Conservation (phyloP, 1,140 invertebrate species). For the Caenorhabditis elegans region WBcel235 BX284602.5:12767501-12768000, state of each 20-base stretch:
- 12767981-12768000: conserved; percentile 99
- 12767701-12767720: conserved; percentile 98
- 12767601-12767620: conserved; percentile 59
- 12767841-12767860: conserved; percentile 82
- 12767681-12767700: conserved; percentile 99
- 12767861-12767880: background rate
- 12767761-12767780: conserved; percentile 98
- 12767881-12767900: background rate
- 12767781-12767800: conserved; percentile 98
- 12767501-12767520: conserved; percentile 84
- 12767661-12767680: conserved; percentile 99
- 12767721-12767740: conserved; percentile 98
- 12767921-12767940: conserved; percentile 99
- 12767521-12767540: conserved; percentile 96
- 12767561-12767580: conserved; percentile 1
- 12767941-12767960: conserved; percentile 87
- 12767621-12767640: conserved; percentile 90
- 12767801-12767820: conserved; percentile 94
- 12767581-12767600: background rate
- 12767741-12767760: conserved; percentile 91
- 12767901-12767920: conserved; percentile 85
- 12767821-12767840: conserved; percentile 96
- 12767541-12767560: conserved; percentile 66
- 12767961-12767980: conserved; percentile 99
- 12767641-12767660: conserved; percentile 97